Base-by-base conservation (phyloP, 1,140 invertebrate species). In the Planococcus citri region DNA sequence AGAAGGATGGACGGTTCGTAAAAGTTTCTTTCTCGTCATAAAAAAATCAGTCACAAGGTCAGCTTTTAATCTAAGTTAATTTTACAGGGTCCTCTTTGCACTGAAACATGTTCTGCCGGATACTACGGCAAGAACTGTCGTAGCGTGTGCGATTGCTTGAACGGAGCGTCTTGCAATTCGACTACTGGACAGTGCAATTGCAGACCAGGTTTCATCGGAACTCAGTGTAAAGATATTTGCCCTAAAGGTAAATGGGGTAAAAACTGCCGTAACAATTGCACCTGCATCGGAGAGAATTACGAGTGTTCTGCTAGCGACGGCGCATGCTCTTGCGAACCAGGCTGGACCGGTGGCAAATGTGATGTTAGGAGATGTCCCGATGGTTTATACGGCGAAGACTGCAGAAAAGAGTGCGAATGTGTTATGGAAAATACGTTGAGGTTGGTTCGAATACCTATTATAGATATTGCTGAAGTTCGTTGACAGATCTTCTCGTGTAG, bases 101-200 rank as follows among this genome's bases (percentile, higher is more conserved):
- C 86, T 17, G 86, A 86, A 75, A 80, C 84, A 1, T 94, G 91
- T 79, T 85, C 86, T 0, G 75, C 81, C 10, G 88, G 87, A 21
- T 82, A 78, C 69, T 95, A 85, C 85, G 92, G 92, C 14, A 77
- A 80, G 25, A 84, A 87, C 57, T 97, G 95, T 76, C 82, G 82
- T 27, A 76, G 83, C 57, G 77, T 79, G 0, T 98, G 96, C 76
- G 86, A 90, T 70, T 98, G 96, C 78, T 89, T 88, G 73, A 97
- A 98, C 76, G 87, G 87, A 24, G 91, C 86, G 0, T 79, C 82
- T 0, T 95, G 92, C 73, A 82, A 94, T 79, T 89, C 90, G 73
- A 83, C 91, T 3, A 89, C 84, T 8, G 89, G 89, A 0, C 73
- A 81, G 25, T 93, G 91, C 76, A 81, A 86, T 71, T 94, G 91